A percentile compares a stretch with the other conserved stretches of the same genome.
These are phyloP conservation scores for Drosophila rufa DNA, from an alignment of 1,140 invertebrate species.

Conservation along the genomic window DNA sequence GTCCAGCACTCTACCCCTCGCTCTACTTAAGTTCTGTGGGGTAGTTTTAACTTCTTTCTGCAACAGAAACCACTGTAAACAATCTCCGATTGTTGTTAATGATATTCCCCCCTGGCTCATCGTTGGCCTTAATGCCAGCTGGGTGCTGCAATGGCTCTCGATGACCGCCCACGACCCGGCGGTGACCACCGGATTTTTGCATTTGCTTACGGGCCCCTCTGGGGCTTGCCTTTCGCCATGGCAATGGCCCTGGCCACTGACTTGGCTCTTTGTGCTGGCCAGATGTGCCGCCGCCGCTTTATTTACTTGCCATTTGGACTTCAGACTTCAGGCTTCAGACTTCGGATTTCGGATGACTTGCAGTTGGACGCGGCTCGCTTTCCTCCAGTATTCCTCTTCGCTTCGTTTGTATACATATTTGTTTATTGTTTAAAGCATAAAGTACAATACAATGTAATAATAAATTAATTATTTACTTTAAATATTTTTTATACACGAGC, in stretches of 20 bases:
- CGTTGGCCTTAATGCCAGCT: too few relatives aligned
- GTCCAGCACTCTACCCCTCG: too few relatives aligned
- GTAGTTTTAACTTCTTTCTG: too few relatives aligned
- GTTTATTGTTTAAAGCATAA: slow-evolving; percentile 56
- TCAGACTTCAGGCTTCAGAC: neutral
- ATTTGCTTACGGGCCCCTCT: too few relatives aligned
- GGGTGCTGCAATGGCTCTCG: too few relatives aligned
- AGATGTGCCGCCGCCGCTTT: slow-evolving; percentile 2
- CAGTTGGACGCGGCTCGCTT: slow-evolving; percentile 28
- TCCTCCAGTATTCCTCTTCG: neutral
- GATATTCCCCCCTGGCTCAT: too few relatives aligned
- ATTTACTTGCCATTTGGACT: too few relatives aligned
- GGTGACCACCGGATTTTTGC: neutral
- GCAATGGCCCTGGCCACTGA: slow-evolving; percentile 5
- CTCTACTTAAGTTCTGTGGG: too few relatives aligned
- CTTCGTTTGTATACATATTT: slow-evolving; percentile 38
- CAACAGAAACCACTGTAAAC: too few relatives aligned
- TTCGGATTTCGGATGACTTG: slow-evolving; percentile 20
- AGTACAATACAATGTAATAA: slow-evolving; percentile 61
- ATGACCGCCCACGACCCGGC: too few relatives aligned
- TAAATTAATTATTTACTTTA: slow-evolving; percentile 65
- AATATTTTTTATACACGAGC: slow-evolving; percentile 59
- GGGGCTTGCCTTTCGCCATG: neutral
- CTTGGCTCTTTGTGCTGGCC: neutral
- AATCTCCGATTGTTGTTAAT: too few relatives aligned